phyloP scores from a whole-genome alignment of 2,888 invertebrate genomes.

The Sepiola atlantica region DNA sequence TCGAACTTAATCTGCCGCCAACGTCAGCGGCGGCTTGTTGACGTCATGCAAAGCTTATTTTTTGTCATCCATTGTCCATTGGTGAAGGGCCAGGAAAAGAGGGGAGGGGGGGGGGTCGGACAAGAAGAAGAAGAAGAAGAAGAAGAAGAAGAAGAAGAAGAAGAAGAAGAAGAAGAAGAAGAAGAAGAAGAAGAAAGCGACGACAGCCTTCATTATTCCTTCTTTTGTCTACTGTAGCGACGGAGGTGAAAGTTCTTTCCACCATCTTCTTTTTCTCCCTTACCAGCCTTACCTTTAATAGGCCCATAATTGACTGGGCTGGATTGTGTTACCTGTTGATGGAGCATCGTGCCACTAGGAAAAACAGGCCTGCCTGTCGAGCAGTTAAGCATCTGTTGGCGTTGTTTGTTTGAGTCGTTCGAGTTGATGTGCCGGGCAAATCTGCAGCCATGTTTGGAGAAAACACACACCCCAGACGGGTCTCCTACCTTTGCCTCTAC shows the following conservation, averaged over 20 bases:
- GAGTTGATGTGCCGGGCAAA: constrained; percentile 24
- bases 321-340: constrained; percentile 44
- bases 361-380: background rate
- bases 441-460: background rate
- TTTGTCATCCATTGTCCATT: background rate
- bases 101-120: background rate
- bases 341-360: background rate
- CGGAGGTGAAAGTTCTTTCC: background rate
- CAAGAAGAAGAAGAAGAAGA: background rate
- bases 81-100: background rate
- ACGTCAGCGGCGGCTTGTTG: constrained; percentile 44
- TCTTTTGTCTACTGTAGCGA: background rate
- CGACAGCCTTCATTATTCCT: background rate
- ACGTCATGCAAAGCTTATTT: constrained; percentile 34
- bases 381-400: constrained; percentile 38
- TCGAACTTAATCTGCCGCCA: constrained; percentile 41
- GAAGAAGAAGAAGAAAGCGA: background rate
- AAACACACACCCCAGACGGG: too few species aligned
- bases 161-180: background rate
- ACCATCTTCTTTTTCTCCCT: background rate
- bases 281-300: background rate
- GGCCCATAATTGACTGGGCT: constrained; percentile 39
- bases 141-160: background rate
- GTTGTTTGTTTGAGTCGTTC: constrained; percentile 45
- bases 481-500: background rate